Percentiles rank a stretch among this genome's conserved stretches.
phyloP scores from a whole-genome alignment of 2,888 invertebrate genomes.

The Brenthis daphne region DNA sequence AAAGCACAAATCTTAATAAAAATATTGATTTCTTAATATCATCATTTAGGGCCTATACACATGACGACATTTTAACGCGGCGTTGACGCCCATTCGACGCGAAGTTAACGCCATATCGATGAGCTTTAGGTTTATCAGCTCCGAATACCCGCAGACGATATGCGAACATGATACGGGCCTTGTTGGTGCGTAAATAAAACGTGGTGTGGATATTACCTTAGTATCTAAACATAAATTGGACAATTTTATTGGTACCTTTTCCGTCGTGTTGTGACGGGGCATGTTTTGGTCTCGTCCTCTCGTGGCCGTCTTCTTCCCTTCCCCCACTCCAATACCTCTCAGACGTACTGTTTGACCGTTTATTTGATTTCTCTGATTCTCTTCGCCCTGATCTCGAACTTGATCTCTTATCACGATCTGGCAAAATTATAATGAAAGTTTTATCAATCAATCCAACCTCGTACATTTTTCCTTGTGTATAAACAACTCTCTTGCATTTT shows the following conservation, averaged over 20 bases:
- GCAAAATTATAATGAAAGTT: background rate
- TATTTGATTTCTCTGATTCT: slow-evolving; percentile 67
- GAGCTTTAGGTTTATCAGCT: too few relatives aligned
- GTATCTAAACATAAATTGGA: too few relatives aligned
- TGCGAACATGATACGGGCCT: too few relatives aligned
- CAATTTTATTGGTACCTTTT: slow-evolving; percentile 52
- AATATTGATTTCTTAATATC: background rate
- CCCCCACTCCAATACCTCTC: slow-evolving; percentile 69
- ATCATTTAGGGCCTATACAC: background rate
- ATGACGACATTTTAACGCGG: background rate
- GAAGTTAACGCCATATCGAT: too few relatives aligned
- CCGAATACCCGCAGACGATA: too few relatives aligned
- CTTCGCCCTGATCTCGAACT: slow-evolving; percentile 69
- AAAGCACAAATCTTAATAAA: too few relatives aligned
- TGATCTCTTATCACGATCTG: slow-evolving; percentile 73
- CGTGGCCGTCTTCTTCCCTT: slow-evolving; percentile 65
- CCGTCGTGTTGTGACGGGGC: slow-evolving; percentile 59
- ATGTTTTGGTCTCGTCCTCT: slow-evolving; percentile 68
- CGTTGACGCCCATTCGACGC: too few relatives aligned
- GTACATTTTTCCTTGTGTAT: too few relatives aligned
- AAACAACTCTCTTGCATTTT: background rate
- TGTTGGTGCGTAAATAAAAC: too few relatives aligned
- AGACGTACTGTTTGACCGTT: slow-evolving; percentile 65
- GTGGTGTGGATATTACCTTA: too few relatives aligned
- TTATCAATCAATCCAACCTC: background rate